These are phyloP conservation scores for Leptodactylus fallax DNA, from an alignment of 2,797 vertebrate species.

Conservation along the genomic window DNA sequence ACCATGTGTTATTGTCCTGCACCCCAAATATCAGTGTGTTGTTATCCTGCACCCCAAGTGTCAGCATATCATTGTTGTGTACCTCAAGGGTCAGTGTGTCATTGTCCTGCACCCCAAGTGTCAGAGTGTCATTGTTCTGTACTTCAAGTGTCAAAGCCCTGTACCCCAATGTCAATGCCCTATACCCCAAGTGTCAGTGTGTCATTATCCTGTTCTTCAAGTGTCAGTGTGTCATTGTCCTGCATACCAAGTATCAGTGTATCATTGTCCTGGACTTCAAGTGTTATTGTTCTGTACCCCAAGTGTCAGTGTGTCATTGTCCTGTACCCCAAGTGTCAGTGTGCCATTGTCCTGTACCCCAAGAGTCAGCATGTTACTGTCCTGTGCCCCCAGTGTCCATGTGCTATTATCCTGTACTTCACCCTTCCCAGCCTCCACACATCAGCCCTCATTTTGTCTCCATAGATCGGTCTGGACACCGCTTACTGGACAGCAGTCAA, in stretches of 20 bases:
- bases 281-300: background rate
- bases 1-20: background rate
- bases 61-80: background rate
- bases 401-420: background rate
- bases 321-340: background rate
- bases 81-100: background rate
- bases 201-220: background rate
- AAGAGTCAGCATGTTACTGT: background rate
- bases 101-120: background rate
- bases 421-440: background rate
- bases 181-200: background rate
- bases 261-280: background rate
- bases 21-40: background rate
- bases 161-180: background rate
- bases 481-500: slow-evolving; percentile 91
- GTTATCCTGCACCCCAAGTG: background rate
- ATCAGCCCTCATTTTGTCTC: background rate
- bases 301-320: background rate
- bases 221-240: background rate
- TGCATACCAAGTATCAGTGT: background rate
- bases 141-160: background rate
- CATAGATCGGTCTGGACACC: slow-evolving; percentile 88
- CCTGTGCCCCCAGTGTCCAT: background rate
- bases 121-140: background rate
- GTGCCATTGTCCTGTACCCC: background rate